phyloP scores from a whole-genome alignment of 2,797 vertebrate species.

The Meda fulgida region DNA sequence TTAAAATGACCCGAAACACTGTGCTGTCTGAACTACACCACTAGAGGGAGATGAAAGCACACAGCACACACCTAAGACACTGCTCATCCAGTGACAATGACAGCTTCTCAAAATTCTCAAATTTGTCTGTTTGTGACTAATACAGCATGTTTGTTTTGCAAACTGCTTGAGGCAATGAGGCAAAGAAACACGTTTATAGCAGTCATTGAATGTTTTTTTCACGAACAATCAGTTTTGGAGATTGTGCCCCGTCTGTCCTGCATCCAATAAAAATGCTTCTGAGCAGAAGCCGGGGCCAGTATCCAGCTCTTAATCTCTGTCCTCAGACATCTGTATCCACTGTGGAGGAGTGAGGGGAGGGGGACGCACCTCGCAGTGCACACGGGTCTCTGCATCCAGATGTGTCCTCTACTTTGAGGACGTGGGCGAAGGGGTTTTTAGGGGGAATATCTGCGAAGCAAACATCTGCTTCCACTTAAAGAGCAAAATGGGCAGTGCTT shows the following conservation, averaged over 20 bases:
- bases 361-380: slow-evolving; percentile 43
- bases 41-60: slow-evolving; percentile 68
- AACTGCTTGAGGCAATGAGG: not conserved
- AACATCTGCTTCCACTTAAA: slow-evolving; percentile 79
- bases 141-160: not conserved
- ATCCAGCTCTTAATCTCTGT: slow-evolving; percentile 60
- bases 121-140: not conserved
- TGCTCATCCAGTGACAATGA: not conserved
- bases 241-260: not conserved
- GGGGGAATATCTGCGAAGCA: slow-evolving; percentile 65
- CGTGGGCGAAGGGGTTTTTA: slow-evolving; percentile 61
- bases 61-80: not conserved
- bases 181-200: not conserved
- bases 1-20: slow-evolving; percentile 21
- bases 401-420: slow-evolving; percentile 49
- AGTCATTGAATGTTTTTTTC: not conserved
- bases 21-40: slow-evolving; percentile 63
- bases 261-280: slow-evolving; percentile 27
- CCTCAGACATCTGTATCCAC: slow-evolving; percentile 73
- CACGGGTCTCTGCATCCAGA: slow-evolving; percentile 53
- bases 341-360: slow-evolving; percentile 14
- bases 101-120: not conserved
- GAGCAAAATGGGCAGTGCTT: slow-evolving; percentile 70
- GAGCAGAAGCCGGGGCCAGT: slow-evolving; percentile 60
- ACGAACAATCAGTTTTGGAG: not conserved